Percentiles rank a stretch among this genome's conserved stretches.
These are phyloP conservation scores for Vulpes ferrilata DNA, from an alignment of 2,113 vertebrate species.

Conservation along the genomic window DNA sequence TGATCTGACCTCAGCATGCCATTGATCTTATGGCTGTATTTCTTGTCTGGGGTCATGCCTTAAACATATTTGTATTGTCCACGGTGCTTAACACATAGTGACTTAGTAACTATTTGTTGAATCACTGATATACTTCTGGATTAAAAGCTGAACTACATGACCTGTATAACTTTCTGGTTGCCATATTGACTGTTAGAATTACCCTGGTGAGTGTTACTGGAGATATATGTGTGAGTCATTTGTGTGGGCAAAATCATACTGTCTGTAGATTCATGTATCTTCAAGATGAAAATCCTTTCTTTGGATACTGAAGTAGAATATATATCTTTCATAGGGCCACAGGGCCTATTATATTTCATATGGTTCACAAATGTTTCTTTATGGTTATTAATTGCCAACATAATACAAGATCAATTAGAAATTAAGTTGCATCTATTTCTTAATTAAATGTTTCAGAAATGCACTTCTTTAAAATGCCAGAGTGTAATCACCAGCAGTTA, in stretches of 20 bases:
- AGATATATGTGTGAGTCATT: not conserved
- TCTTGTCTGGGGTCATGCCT: not conserved
- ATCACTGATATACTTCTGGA: not conserved
- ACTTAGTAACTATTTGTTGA: conserved; percentile 1
- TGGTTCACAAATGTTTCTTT: not conserved
- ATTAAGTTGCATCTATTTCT: conserved; percentile 35
- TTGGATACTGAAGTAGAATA: not conserved
- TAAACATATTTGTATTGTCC: not conserved
- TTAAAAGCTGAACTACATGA: not conserved
- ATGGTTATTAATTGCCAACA: not conserved
- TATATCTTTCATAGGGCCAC: not conserved
- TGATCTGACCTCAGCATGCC: not conserved
- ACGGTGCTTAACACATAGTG: not conserved
- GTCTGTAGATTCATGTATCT: not conserved
- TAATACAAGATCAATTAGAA: conserved; percentile 6
- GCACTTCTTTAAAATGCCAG: not conserved
- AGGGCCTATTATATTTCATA: not conserved
- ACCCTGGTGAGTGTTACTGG: not conserved
- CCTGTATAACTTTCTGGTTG: not conserved
- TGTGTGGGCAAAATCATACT: not conserved
- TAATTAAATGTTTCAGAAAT: conserved; percentile 58
- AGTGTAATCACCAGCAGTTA: not conserved
- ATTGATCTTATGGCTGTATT: not conserved
- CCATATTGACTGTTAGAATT: not conserved
- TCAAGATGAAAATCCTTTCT: not conserved